These are phyloP conservation scores for Corythaixoides concolor DNA, from an alignment of 2,113 vertebrate genomes.

Conservation along the genomic window DNA sequence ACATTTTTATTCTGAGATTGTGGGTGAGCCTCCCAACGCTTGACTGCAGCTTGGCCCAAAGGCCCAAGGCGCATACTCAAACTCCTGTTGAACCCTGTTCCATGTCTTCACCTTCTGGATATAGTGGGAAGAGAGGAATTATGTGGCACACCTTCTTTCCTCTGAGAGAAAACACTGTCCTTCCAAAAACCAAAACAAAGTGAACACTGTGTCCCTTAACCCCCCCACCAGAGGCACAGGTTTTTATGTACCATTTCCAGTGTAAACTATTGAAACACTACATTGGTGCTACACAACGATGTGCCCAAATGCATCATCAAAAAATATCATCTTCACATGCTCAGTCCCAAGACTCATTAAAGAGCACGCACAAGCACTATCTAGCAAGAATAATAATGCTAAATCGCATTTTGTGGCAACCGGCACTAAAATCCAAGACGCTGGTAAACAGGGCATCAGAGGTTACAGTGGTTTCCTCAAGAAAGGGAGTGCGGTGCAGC, in stretches of 20 bases:
- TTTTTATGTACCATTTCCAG: background rate
- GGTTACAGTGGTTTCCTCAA: background rate
- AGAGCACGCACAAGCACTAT: accelerated
- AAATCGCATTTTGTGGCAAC: background rate
- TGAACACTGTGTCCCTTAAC: background rate
- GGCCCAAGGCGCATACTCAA: background rate
- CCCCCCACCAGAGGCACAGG: background rate
- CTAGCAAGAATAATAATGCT: background rate
- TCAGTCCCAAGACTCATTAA: background rate
- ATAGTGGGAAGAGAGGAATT: background rate
- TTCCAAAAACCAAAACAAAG: background rate
- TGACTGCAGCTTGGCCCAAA: background rate
- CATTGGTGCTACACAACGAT: background rate
- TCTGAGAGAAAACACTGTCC: background rate
- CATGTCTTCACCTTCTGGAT: background rate
- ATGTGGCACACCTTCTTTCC: background rate
- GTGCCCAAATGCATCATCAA: background rate
- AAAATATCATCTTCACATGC: background rate
- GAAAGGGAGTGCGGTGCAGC: background rate
- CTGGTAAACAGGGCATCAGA: background rate
- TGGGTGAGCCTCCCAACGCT: accelerated
- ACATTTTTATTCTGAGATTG: background rate
- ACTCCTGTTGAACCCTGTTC: background rate
- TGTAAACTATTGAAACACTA: background rate
- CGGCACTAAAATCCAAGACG: background rate